Percentiles rank a stretch among this genome's conserved stretches.
Evolutionary conservation across 2,113 vertebrate species (phyloP).

Genomic region (Cinclus cinclus): DNA sequence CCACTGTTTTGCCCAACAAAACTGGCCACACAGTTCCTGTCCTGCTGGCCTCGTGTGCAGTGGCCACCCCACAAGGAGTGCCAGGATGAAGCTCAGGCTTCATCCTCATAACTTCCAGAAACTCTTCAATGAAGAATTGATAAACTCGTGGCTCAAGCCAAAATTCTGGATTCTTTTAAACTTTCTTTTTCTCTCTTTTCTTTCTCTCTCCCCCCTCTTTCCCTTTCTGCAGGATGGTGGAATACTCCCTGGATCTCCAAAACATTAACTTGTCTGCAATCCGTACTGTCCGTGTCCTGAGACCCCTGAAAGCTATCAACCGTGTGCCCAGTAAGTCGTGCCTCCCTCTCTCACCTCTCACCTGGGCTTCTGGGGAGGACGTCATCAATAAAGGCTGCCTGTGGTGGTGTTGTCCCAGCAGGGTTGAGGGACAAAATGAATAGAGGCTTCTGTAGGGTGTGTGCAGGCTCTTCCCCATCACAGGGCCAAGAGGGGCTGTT

Average conservation of each 20-base stretch:
- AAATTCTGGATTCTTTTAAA: neutral
- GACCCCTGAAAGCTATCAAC: slow-evolving; percentile 98
- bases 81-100: neutral
- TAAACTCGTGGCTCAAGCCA: neutral
- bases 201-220: neutral
- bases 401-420: neutral
- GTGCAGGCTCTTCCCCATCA: neutral
- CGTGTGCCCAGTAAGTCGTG: slow-evolving; percentile 92
- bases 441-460: neutral
- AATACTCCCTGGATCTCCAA: slow-evolving; percentile 97
- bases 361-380: neutral
- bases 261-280: slow-evolving; percentile 98
- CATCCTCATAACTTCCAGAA: neutral
- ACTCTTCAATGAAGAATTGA: neutral
- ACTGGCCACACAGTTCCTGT: neutral
- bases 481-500: neutral
- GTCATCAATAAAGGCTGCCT: neutral
- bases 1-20: neutral
- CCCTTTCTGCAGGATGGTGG: slow-evolving; percentile 87
- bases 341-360: neutral
- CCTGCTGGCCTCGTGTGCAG: neutral
- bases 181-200: neutral
- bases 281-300: slow-evolving; percentile 92
- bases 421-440: neutral
- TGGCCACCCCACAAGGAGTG: no score